Conservation (phyloP, 2,888 invertebrate genomes). For the Neoascia interrupta region DNA sequence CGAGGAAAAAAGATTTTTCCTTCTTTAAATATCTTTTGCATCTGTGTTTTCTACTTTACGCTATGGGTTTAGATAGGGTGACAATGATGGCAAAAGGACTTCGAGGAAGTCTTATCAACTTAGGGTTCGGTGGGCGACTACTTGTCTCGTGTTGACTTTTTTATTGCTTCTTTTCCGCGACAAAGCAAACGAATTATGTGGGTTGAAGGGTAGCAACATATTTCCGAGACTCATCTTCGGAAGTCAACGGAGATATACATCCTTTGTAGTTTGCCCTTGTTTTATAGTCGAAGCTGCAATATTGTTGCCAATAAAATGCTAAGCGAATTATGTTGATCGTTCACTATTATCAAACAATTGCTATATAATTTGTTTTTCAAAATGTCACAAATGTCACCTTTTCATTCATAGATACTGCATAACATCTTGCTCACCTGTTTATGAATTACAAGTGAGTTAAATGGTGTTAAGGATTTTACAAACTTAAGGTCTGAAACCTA, state of each 20-base stretch:
- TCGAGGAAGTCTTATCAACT: constrained; percentile 59
- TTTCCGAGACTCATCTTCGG: constrained; percentile 59
- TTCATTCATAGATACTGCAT: too few species aligned
- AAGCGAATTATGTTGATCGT: too few species aligned
- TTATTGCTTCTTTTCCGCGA: constrained; percentile 66
- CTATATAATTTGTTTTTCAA: too few species aligned
- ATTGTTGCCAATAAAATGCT: too few species aligned
- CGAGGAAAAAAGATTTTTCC: constrained; percentile 33
- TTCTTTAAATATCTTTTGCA: constrained; percentile 48
- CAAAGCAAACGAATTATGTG: constrained; percentile 29
- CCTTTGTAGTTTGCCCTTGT: too few species aligned
- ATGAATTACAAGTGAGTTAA: too few species aligned
- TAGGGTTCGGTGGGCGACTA: constrained; percentile 45
- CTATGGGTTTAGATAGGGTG: constrained; percentile 41
- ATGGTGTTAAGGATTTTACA: too few species aligned
- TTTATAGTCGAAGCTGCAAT: too few species aligned
- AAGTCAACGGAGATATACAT: constrained; percentile 24
- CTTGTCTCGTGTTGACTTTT: constrained; percentile 66
- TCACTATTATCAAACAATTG: too few species aligned
- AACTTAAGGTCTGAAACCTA: too few species aligned
- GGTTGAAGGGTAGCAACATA: constrained; percentile 49
- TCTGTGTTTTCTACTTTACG: constrained; percentile 33
- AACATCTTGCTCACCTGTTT: too few species aligned
- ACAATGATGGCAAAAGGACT: constrained; percentile 52
- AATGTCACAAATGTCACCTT: too few species aligned